Evolutionary conservation across 2,797 vertebrate species (phyloP), one percentile per base, ranked within the genome.

Genomic region (Ctenochaetus hawaiiensis): DNA sequence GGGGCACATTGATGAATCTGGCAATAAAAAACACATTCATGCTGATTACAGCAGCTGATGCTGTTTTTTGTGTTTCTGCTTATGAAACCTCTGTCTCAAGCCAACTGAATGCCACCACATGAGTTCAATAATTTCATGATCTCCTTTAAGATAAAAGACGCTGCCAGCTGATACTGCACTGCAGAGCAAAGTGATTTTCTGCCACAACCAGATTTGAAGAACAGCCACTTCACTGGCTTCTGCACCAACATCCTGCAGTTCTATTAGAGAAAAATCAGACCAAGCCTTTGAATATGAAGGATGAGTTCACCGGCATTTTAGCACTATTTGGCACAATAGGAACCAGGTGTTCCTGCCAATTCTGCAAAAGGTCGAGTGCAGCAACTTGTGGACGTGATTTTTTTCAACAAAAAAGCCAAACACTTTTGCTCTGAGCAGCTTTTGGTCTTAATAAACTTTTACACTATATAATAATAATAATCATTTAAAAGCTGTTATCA

Each of bases 21-120:
- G 57, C 76, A 62, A 59, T 85, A 81, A 87, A 85, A 75, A n/a
- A 48, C 69, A 58, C 71, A 78, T 75, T 71, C 51, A 66, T 77
- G 70, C 74, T 67, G 79, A 73, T 72, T 84, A 34, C 48, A 20
- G 70, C 58, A 67, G 73, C 80, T 57, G 52, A 37, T 57, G 44
- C 47, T 63, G 17, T 23, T 56, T n/a, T 23, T 2, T 20, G 56
- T 45, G 57, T 45, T 23, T 43, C 66, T 75, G 30, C 81, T 78
- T 71, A 79, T 67, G 67, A 80, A 53, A 65, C 44, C 23, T 61
- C 34, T 54, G 72, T 81, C 64, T 71, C 52, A 41, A 18, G 39
- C 52, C 37, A 47, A 77, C 77, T 49, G 63, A 79, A 70, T 23
- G 60, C 48, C 59, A 43, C 16, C 39, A 1, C 45, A 41, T 16